Evolutionary conservation across 2,888 invertebrate genomes (phyloP).

Genomic region (Charanyca ferruginea): DNA sequence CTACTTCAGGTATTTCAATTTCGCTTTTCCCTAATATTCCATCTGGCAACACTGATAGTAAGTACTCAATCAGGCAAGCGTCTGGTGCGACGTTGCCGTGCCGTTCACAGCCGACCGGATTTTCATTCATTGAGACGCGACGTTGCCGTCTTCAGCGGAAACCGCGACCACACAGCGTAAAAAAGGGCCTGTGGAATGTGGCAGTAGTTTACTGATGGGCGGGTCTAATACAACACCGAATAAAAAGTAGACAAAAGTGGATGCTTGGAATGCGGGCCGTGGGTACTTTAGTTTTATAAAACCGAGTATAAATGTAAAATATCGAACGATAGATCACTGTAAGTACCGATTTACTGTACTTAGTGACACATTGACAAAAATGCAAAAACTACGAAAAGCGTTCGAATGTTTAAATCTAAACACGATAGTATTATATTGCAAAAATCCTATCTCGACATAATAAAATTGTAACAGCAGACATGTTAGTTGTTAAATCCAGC

Average conservation of each 20-base stretch:
- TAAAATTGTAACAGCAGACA: slow-evolving; percentile 7
- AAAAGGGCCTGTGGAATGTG: slow-evolving; percentile 90
- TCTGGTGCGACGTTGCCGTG: slow-evolving; percentile 89
- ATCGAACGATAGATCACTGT: slow-evolving; percentile 13
- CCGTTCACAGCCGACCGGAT: slow-evolving; percentile 88
- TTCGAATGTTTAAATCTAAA: not conserved
- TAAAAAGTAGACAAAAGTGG: slow-evolving; percentile 82
- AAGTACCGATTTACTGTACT: not conserved
- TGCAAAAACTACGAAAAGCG: not conserved
- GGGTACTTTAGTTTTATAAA: slow-evolving; percentile 70
- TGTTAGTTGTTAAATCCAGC: slow-evolving; percentile 50
- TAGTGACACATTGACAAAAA: slow-evolving; percentile 5
- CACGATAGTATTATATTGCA: not conserved
- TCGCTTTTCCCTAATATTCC: slow-evolving; percentile 29
- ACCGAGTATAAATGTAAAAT: slow-evolving; percentile 10
- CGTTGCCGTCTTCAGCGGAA: slow-evolving; percentile 91
- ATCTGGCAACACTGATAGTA: slow-evolving; percentile 74
- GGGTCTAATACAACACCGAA: slow-evolving; percentile 85
- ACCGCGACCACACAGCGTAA: slow-evolving; percentile 91
- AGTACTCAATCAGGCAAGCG: slow-evolving; percentile 89
- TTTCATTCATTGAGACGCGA: slow-evolving; percentile 91
- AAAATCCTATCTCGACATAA: slow-evolving; percentile 5
- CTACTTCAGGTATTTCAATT: not conserved
- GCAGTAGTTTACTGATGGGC: slow-evolving; percentile 88
- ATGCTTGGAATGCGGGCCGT: slow-evolving; percentile 85